A percentile compares a stretch with the other conserved stretches of the same genome.
Conservation (phyloP, 1,140 invertebrate genomes). For the Drosophila sproati region DNA sequence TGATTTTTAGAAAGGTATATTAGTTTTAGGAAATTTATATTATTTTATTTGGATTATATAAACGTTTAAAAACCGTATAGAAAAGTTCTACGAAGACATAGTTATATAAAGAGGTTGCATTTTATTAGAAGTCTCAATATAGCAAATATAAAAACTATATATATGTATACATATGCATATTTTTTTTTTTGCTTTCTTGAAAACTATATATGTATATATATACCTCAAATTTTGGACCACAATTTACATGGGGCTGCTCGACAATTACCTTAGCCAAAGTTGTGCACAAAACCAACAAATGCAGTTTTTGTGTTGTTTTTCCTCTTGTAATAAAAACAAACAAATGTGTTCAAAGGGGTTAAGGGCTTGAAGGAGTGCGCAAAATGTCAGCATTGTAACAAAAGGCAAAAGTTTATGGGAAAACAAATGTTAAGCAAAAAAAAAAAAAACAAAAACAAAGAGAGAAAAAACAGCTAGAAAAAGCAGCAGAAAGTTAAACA, state of each 20-base stretch:
- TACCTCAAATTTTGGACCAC: conserved; percentile 1
- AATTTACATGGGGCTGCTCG: conserved; percentile 28
- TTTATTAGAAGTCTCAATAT: too few species aligned
- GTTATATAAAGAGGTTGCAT: too few species aligned
- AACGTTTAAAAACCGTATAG: too few species aligned
- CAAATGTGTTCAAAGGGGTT: conserved; percentile 36
- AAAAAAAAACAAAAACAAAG: conserved; percentile 33
- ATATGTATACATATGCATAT: too few species aligned
- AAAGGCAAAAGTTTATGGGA: conserved; percentile 61
- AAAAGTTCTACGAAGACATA: too few species aligned
- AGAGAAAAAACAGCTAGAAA: conserved; percentile 20
- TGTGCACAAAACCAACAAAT: conserved; percentile 56
- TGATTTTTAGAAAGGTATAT: not conserved
- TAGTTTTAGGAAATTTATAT: not conserved
- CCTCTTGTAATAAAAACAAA: conserved; percentile 19
- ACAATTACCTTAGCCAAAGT: conserved; percentile 68
- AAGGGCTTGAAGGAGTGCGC: not conserved
- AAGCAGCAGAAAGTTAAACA: conserved; percentile 40
- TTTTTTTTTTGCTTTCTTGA: not conserved
- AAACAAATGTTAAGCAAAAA: conserved; percentile 28
- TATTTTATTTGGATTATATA: too few species aligned
- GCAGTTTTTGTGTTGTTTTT: conserved; percentile 19
- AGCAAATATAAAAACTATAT: too few species aligned
- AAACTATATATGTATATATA: not conserved
- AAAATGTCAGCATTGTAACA: conserved; percentile 53